Evolutionary conservation across 2,797 vertebrate species (phyloP).

Genomic region (Helicolenus hilgendorfi): DNA sequence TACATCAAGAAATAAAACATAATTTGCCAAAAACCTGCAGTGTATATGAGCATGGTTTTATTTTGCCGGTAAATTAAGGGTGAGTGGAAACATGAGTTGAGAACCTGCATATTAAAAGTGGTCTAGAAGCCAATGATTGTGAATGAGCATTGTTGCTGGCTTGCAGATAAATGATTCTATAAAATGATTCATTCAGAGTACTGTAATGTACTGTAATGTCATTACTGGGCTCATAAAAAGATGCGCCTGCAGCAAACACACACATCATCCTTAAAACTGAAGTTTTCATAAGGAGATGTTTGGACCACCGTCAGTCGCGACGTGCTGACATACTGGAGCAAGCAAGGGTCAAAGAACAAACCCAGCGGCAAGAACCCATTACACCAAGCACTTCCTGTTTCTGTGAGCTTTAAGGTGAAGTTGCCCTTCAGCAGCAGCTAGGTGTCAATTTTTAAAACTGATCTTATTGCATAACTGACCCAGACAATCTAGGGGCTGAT

Average conservation of each 20-base stretch:
- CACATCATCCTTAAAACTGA: background rate
- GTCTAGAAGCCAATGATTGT: background rate
- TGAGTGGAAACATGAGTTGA: background rate
- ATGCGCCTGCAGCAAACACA: background rate
- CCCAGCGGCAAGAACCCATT: background rate
- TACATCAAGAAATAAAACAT: background rate
- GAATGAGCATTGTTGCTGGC: background rate
- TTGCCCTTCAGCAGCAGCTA: background rate
- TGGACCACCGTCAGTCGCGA: background rate
- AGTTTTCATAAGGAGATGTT: background rate
- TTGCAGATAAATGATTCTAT: background rate
- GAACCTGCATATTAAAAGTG: background rate
- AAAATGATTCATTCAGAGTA: background rate
- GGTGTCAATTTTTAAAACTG: background rate
- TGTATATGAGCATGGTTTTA: background rate
- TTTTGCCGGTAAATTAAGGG: background rate
- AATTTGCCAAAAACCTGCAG: background rate
- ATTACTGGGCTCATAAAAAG: background rate
- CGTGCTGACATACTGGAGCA: background rate
- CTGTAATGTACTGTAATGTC: too few relatives aligned
- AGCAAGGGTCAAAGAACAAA: background rate
- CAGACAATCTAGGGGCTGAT: background rate
- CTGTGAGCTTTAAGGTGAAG: background rate
- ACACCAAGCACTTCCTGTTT: background rate
- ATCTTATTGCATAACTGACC: background rate